Evolutionary conservation across 53 echinoderm and acorn worm species (phyloP), one percentile per base, ranked within the genome.

Genomic region (Astropecten irregularis): DNA sequence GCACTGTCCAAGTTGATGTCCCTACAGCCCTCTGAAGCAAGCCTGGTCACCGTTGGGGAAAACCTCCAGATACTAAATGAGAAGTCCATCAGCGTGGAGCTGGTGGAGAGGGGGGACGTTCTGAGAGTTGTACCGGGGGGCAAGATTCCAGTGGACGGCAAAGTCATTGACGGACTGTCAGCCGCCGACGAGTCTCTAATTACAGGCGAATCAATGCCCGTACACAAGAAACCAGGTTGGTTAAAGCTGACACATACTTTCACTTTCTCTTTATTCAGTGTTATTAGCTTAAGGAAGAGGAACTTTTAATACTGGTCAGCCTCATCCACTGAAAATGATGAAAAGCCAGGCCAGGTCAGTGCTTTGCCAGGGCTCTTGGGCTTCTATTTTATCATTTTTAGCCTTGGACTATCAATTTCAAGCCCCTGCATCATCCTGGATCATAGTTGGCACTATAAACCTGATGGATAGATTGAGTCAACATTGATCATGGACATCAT

Each of bases 181-280:
- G 64, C 84, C 0, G 91, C 89, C 0, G 94, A 97, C 23, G 97
- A 94, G 58, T 89, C 97, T 14, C 88, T 97, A 20, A 97, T 97
- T 46, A 97, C 97, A 0, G 97, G 97, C 46, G 97, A 97, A 60
- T 97, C 93, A 4, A 97, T 97, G 97, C 97, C 97, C 4, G 92
- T 97, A 29, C 46, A 85, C 51, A 97, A 97, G 77, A 97, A 94
- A 82, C 91, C 88, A 90, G 97, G 97, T 97, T 18, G 2, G 77
- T 59, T 52, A 40, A 23, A 21, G 31, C 4, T 26, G 23, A 62
- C 20, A 28, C n/a, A n/a, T n/a, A n/a, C n/a, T n/a, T n/a, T n/a
- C n/a, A 44, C 7, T 44, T 44, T 13, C 46, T 7, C 46, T 13
- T 44, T n/a, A n/a, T n/a, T n/a, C n/a, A n/a, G n/a, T n/a, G n/a